Base-by-base conservation (phyloP, 2,888 invertebrate genomes). In the Stenichneumon culpator region DNA sequence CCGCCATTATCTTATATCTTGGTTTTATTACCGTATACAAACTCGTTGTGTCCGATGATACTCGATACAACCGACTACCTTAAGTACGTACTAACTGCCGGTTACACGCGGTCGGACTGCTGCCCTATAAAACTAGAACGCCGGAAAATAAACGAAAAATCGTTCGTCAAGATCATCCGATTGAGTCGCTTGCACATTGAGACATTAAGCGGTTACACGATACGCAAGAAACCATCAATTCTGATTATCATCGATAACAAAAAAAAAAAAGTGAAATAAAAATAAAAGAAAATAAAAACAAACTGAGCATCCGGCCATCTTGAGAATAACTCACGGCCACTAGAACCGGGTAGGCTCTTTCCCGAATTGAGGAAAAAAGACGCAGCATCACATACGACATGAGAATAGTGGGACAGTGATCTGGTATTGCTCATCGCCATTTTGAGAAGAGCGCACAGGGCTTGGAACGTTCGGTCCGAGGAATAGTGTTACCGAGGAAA, bases 81-180 rank as follows among this genome's bases (percentile, higher is more conserved):
- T 32, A 63, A 63, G 60, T 63, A 63, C 85, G 86, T 87, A 90
- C 90, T 90, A 90, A 90, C 90, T 88, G 88, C 88, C 87, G 87
- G 86, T 90, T 88, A 88, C 86, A 73, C 67, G 75, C 19, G 80
- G 52, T 78, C 25, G 74, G 81, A 84, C 78, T 44, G 44, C 72
- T 52, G 7, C 11, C 16, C 44, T n/a, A 25, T 19, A 22, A 9
- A 39, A 36, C 39, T 28, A 67, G 28, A 60, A 63, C 9, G 63
- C 36, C 22, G 39, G 7, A 74, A 39, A 9, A 11, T 9, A 9
- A 9, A 9, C 1, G 1, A 11, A 50, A 47, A 69, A 77, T 63
- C 65, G 50, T 36, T 57, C 60, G 77, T 67, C 75, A 81, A 86
- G 70, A 86, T 70, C 65, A 79, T 47, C 54, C 63, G 80, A 74